Base-by-base conservation (phyloP, 2,888 invertebrate species). In the Pteria penguin region DNA sequence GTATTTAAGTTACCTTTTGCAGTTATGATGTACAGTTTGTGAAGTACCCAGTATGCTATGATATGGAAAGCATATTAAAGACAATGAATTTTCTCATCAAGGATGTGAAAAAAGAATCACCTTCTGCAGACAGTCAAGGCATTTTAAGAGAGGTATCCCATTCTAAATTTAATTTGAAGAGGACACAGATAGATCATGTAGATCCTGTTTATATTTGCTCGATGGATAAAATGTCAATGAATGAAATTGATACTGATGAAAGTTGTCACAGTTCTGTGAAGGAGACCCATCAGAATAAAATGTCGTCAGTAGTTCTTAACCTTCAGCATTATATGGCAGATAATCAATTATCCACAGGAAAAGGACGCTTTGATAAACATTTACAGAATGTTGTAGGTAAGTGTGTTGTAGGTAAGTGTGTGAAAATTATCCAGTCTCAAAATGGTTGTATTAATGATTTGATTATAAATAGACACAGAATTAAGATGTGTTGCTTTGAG, bases 341-440 rank as follows among this genome's bases (percentile, higher is more conserved):
- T 0, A 72, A 72, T 24, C 54, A 58, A 8, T 45, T 80, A 26
- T 33, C 11, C 8, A 31, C 68, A 60, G 86, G 83, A 61, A 84
- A 78, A 69, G 72, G 70, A 55, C 75, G 79, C 5, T 86, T 75
- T 78, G 86, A 87, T 68, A n/a, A n/a, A n/a, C n/a, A n/a, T n/a
- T n/a, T n/a, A n/a, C n/a, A n/a, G n/a, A n/a, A n/a, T n/a, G n/a
- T n/a, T n/a, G n/a, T n/a, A n/a, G n/a, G n/a, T n/a, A n/a, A n/a
- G n/a, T n/a, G n/a, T n/a, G n/a, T n/a, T n/a, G n/a, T n/a, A n/a
- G n/a, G n/a, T n/a, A n/a, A n/a, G n/a, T n/a, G n/a, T n/a, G n/a
- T n/a, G n/a, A n/a, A n/a, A n/a, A n/a, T n/a, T n/a, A n/a, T n/a
- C n/a, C n/a, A n/a, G n/a, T n/a, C n/a, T n/a, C n/a, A n/a, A n/a